Base-by-base conservation (phyloP, 1,140 invertebrate genomes). In the Rhagoletis pomonella region DNA sequence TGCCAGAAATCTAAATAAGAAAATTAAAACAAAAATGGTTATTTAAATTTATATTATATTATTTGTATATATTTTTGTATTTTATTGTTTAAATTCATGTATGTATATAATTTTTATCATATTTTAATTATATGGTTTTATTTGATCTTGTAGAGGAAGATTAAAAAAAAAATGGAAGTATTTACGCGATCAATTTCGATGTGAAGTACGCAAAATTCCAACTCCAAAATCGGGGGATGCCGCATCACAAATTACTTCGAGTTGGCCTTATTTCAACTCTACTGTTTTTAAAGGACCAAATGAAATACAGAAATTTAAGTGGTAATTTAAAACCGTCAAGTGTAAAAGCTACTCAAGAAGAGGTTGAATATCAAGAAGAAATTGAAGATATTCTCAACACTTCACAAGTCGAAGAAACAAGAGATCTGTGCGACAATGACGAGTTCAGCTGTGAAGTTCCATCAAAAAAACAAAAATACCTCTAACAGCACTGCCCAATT, bases 1-100 rank as follows among this genome's bases (percentile, higher is more conserved):
- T 29, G 10, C 59, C 42, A 86, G 65, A 64, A 65, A 86, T 67
- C 85, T 86, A 14, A n/a, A 60, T 1, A 50, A 86, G 47, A 73
- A 29, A 29, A 29, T 29, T 29, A 29, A 29, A 29, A 29, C 29
- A 29, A 29, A 29, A 29, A 29, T 29, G 29, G 29, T 29, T 29
- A 29, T 29, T 17, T 73, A 47, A 44, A 44, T 73, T 73, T 73
- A n/a, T 73, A 47, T 73, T 29, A 14, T 47, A 67, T 69, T 67
- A 29, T 69, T 44, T 29, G 29, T 29, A 29, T 29, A 29, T 29
- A 29, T 29, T 29, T 29, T 29, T 29, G 29, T 29, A 29, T 29
- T 29, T 29, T 29, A 29, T 29, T 29, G 29, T 29, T 29, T 29
- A 29, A 29, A 29, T 29, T 29, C 29, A 29, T 29, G 29, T 29